Evolutionary conservation across 2,888 invertebrate species (phyloP), one percentile per base, ranked within the genome.

Genomic region (Idaea dimidiata): DNA sequence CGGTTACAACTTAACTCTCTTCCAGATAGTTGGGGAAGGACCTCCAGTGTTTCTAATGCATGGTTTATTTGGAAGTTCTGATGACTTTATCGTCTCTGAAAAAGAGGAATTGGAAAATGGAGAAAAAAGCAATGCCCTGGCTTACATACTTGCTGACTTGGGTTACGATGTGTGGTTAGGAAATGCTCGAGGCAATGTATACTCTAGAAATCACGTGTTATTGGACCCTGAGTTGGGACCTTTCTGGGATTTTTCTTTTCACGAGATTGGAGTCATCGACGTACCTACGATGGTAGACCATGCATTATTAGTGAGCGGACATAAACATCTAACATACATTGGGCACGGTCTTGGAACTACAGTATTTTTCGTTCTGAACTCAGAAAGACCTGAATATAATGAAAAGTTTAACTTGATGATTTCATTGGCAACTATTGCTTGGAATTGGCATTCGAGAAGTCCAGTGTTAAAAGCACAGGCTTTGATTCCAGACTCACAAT

Each of bases 321-420:
- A 90, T 14, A 70, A 88, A 1, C 82, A 94, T 57, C 64, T 97
- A 0, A 93, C 94, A 67, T 96, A 96, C 78, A 85, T 95, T 16
- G 97, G 96, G 0, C 96, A 96, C 77, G 96, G 96, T 0, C 94
- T 94, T 74, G 97, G 96, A 17, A 94, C 94, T 0, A 94, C 94
- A 0, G 79, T 83, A 4, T 95, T 94, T 72, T 95, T 92, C 77
- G 94, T 95, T 0, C 93, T 95, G 93, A 87, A 92, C 57, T 93
- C 94, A 1, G 86, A 91, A 67, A 77, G 78, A 18, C 94, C 94
- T 0, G 92, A 93, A 62, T 95, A 95, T 72, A 94, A 94, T 79
- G 73, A 87, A 0, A 95, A 95, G 80, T 88, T 95, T 14, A 80
- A 84, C 16, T 84, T 90, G 0, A 93, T 94, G 87, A 90, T 94